phyloP scores from a whole-genome alignment of 2,797 vertebrate species.

The Nyctalus aviator region DNA sequence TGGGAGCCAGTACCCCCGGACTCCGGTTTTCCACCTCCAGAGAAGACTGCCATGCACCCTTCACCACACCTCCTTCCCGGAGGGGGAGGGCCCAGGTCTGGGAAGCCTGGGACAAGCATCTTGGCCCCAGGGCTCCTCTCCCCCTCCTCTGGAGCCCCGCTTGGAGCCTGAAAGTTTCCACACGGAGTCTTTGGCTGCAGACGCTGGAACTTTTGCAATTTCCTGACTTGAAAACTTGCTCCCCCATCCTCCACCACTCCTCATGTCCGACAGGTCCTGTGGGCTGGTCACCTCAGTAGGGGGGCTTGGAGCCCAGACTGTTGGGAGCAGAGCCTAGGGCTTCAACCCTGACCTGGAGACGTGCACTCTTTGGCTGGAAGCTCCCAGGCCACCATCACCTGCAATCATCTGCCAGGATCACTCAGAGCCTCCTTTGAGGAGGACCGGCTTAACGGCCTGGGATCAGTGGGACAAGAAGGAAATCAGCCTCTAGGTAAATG shows the following conservation, averaged over 20 bases:
- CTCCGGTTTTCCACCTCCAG: not conserved
- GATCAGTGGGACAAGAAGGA: not conserved
- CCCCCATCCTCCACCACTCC: constrained; percentile 45
- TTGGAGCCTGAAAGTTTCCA: constrained; percentile 78
- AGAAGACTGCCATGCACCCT: not conserved
- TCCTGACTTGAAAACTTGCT: constrained; percentile 74
- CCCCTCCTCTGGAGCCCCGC: constrained; percentile 65
- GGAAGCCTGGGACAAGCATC: constrained; percentile 48
- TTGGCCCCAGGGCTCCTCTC: constrained; percentile 31
- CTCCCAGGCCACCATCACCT: not conserved
- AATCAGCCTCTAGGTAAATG: constrained; percentile 11
- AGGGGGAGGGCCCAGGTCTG: not conserved
- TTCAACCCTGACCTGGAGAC: not conserved
- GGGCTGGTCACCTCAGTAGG: constrained; percentile 42
- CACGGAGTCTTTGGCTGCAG: constrained; percentile 72
- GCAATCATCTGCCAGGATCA: not conserved
- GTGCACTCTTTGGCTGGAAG: not conserved
- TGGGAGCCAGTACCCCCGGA: not conserved
- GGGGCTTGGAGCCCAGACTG: not conserved
- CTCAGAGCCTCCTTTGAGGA: not conserved
- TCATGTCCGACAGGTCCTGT: constrained; percentile 11
- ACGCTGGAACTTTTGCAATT: constrained; percentile 78
- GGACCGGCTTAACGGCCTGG: not conserved
- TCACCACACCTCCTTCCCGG: not conserved
- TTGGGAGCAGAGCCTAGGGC: not conserved